Conservation (phyloP, 2,797 vertebrate species). For the Ptychobarbus kaznakovi region DNA sequence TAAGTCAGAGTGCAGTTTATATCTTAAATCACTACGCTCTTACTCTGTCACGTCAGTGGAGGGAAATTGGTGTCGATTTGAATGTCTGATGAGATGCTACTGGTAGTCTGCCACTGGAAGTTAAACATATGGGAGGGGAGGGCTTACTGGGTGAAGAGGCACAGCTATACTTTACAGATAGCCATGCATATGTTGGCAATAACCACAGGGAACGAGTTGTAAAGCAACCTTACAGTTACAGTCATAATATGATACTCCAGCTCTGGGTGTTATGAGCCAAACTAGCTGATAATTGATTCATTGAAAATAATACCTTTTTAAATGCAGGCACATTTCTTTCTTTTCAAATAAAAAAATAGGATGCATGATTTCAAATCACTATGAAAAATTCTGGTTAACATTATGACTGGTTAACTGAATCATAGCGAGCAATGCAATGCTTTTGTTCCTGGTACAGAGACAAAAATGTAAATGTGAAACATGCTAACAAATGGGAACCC, state of each 20-base stretch:
- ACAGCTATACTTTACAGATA: conserved; percentile 35
- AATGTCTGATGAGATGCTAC: conserved; percentile 72
- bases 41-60: background rate
- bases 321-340: background rate
- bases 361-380: background rate
- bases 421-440: conserved; percentile 35
- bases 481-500: conserved; percentile 58
- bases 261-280: background rate
- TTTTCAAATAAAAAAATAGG: background rate
- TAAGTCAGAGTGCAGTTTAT: background rate
- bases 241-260: background rate
- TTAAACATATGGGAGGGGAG: conserved; percentile 63
- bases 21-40: conserved; percentile 16
- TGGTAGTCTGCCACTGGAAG: conserved; percentile 70
- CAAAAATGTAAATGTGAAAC: conserved; percentile 63
- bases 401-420: conserved; percentile 45
- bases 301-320: background rate
- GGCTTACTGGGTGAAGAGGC: conserved; percentile 45
- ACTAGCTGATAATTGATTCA: conserved; percentile 4
- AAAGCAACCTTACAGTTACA: background rate
- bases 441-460: conserved; percentile 51
- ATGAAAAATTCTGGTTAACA: conserved; percentile 15
- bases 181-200: conserved; percentile 34
- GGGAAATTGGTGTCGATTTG: conserved; percentile 68
- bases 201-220: conserved; percentile 24